Base-by-base conservation (phyloP, 2,888 invertebrate species). In the Metopia argyrocephala region DNA sequence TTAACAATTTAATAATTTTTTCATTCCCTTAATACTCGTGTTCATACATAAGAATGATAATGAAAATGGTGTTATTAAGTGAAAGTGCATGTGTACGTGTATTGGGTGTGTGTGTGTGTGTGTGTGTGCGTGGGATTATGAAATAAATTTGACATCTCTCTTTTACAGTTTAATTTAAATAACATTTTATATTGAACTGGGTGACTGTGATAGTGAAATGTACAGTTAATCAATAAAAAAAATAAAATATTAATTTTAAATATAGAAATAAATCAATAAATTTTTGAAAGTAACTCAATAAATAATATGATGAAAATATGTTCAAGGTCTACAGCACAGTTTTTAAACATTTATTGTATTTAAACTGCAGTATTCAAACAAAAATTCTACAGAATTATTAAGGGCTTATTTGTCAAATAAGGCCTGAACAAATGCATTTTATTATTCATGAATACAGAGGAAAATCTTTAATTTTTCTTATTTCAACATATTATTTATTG, bases 151-250 rank as follows among this genome's bases (percentile, higher is more conserved):
- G 48, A 69, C 54, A 52, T 81, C 73, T 70, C 65, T 69, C 45
- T 68, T 78, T 78, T n/a, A 61, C 81, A 81, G 81, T 81, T 81
- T 78, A 38, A 81, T 75, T 81, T 75, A 75, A 81, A 81, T 75
- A 62, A n/a, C 74, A 45, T 70, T 83, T 81, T 70, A 76, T 78
- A 83, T 83, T 71, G 76, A 75, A 82, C 78, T 88, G 89, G 89
- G 88, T 89, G 89, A 90, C 90, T 90, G 90, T 90, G 90, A 90
- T 90, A 90, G 89, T 89, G 88, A 88, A 87, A 80, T 83, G 74
- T 84, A 82, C 70, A 83, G 81, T 82, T 81, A 73, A 76, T 78
- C 79, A 73, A 66, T 80, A 80, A 78, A 9, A 68, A 76, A 31
- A 20, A 54, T 66, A 27, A 57, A 45, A 23, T 54, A 61, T n/a